Evolutionary conservation across 2,113 vertebrate genomes (phyloP).

Genomic region (Chionomys nivalis): DNA sequence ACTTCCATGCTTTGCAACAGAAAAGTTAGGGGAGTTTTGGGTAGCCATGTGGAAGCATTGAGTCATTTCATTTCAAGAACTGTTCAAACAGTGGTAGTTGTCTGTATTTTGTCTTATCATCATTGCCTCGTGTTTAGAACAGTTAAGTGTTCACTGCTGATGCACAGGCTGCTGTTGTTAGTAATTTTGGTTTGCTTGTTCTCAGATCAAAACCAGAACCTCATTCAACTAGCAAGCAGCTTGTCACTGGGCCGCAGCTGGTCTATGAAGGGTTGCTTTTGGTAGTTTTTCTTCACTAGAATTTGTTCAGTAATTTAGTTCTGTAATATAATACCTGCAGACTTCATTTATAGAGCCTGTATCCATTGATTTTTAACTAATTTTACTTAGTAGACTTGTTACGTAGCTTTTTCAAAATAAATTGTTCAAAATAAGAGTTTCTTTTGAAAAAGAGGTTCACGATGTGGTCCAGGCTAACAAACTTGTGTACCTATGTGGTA

Average conservation of each 20-base stretch:
- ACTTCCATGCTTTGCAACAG: neutral
- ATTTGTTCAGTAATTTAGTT: neutral
- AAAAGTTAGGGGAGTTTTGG: conserved; percentile 7
- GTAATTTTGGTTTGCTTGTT: neutral
- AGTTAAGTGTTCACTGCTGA: conserved; percentile 5
- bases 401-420: neutral
- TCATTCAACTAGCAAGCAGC: neutral
- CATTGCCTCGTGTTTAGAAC: neutral
- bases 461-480: neutral
- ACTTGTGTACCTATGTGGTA: neutral
- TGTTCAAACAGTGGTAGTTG: neutral
- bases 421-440: neutral
- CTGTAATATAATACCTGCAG: neutral
- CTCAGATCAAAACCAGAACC: neutral
- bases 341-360: neutral
- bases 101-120: neutral
- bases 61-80: conserved; percentile 16
- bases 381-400: neutral
- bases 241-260: neutral
- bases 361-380: conserved; percentile 21
- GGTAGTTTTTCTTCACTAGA: neutral
- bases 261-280: neutral
- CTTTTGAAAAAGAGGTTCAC: neutral
- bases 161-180: neutral
- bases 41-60: neutral